Evolutionary conservation across 2,888 invertebrate species (phyloP).

Genomic region (Eilema caniola): DNA sequence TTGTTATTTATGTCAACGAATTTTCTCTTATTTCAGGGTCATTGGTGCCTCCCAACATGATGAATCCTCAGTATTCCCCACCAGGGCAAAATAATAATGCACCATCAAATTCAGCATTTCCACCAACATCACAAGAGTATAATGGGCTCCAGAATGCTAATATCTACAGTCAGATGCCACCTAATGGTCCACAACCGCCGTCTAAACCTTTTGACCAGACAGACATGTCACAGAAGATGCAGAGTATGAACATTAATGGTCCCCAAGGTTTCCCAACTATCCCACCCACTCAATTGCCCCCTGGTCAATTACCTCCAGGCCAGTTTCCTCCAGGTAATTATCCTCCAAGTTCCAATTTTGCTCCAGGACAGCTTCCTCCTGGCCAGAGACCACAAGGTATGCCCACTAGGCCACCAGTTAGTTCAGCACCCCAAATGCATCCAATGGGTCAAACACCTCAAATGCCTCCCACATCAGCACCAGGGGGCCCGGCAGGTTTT

Average conservation of each 20-base stretch:
- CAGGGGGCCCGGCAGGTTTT: conserved; percentile 58
- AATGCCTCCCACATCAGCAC: conserved; percentile 60
- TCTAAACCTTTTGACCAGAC: conserved; percentile 58
- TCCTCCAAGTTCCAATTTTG: conserved; percentile 66
- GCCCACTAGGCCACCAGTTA: conserved; percentile 58
- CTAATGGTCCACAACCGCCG: conserved; percentile 51
- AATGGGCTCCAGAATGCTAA: conserved; percentile 80
- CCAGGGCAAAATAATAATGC: conserved; percentile 83
- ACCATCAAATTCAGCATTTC: conserved; percentile 75
- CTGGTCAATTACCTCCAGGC: conserved; percentile 68
- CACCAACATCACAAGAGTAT: conserved; percentile 74
- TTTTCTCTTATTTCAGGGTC: conserved; percentile 50
- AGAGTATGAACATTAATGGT: conserved; percentile 78
- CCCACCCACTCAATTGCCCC: conserved; percentile 73
- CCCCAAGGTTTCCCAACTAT: conserved; percentile 69
- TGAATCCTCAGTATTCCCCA: conserved; percentile 83
- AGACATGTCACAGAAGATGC: conserved; percentile 82
- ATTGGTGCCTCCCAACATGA: conserved; percentile 71
- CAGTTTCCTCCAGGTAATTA: conserved; percentile 66
- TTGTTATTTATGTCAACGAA: not conserved
- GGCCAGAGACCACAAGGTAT: conserved; percentile 55
- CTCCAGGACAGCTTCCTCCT: conserved; percentile 57
- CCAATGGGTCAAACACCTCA: conserved; percentile 61
- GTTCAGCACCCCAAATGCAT: conserved; percentile 57
- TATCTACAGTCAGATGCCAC: conserved; percentile 69